Base-by-base conservation (phyloP, 2,113 vertebrate genomes). In the Notarius quadriscutis region DNA sequence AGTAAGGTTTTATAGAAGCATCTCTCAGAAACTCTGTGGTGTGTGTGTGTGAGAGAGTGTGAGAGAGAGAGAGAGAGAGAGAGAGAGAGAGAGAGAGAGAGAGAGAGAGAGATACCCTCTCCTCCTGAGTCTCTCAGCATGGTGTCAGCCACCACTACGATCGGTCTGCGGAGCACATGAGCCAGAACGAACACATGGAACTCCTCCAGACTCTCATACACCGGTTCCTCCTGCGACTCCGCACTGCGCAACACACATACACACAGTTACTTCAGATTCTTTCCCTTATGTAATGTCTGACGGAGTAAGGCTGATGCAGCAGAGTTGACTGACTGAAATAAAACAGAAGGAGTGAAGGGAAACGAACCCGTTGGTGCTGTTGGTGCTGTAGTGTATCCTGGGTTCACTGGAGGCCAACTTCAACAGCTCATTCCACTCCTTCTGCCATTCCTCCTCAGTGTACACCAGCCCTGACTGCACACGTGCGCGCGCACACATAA, bases 361-460 rank as follows among this genome's bases (percentile, higher is more conserved):
- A 80, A 93, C 94, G 90, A 89, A 98, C 97, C 97, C 97, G 91
- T 89, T 94, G 88, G 93, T 92, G 87, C 96, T 94, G 0, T 96
- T 98, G 93, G 96, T 94, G 91, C 96, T 95, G 65, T 96, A 97
- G 92, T 98, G 97, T 93, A 98, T 96, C 62, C 96, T 95, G 0
- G 96, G 98, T 93, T 96, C 98, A 18, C 96, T 97, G 88, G 97
- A 98, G 0, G 97, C 97, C 82, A 98, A 82, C 92, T 99, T 95
- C 92, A 98, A 93, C 89, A 98, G 93, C 88, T 99, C 98, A 0
- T 98, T 97, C 98, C 98, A 99, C 91, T 99, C 98, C 88, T 97
- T 99, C 94, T 99, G 97, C 98, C 98, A 99, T 89, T 99, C 98
- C 25, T 99, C 98, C 90, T 99, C 98, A 0, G 97, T 99, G 94